These are phyloP conservation scores for Sebastes schlegelii DNA, from an alignment of 2,113 vertebrate species.

Conservation along the genomic window DNA sequence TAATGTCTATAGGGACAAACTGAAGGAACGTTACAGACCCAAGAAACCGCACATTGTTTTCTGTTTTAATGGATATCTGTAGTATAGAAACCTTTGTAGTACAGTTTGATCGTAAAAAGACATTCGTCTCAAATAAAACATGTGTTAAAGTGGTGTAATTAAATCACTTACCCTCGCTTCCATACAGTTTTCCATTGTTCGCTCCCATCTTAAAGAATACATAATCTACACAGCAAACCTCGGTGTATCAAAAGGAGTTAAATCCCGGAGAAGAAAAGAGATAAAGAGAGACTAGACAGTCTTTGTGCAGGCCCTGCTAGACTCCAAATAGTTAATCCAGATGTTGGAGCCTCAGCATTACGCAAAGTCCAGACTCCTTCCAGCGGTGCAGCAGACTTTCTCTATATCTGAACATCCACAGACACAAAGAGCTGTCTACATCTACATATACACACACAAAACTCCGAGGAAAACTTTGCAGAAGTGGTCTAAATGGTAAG, in stretches of 20 bases:
- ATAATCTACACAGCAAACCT: constrained; percentile 84
- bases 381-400: constrained; percentile 54
- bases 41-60: not conserved
- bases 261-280: constrained; percentile 46
- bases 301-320: constrained; percentile 50
- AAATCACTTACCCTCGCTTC: constrained; percentile 93
- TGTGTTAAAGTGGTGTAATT: constrained; percentile 4
- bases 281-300: constrained; percentile 38
- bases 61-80: not conserved
- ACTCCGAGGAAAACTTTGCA: too few relatives aligned
- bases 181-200: constrained; percentile 97
- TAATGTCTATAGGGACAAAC: constrained; percentile 6
- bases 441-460: not conserved
- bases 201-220: constrained; percentile 95
- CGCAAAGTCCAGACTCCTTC: constrained; percentile 64
- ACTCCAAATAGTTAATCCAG: constrained; percentile 83
- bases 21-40: not conserved
- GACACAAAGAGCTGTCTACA: constrained; percentile 2
- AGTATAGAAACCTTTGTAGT: too few relatives aligned
- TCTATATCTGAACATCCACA: constrained; percentile 47
- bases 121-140: constrained; percentile 6
- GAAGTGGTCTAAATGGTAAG: constrained; percentile 61
- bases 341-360: constrained; percentile 76
- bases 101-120: too few relatives aligned
- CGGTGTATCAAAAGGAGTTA: constrained; percentile 48